phyloP scores from a whole-genome alignment of 2,797 vertebrate genomes.

The Rhabdomys pumilio region DNA sequence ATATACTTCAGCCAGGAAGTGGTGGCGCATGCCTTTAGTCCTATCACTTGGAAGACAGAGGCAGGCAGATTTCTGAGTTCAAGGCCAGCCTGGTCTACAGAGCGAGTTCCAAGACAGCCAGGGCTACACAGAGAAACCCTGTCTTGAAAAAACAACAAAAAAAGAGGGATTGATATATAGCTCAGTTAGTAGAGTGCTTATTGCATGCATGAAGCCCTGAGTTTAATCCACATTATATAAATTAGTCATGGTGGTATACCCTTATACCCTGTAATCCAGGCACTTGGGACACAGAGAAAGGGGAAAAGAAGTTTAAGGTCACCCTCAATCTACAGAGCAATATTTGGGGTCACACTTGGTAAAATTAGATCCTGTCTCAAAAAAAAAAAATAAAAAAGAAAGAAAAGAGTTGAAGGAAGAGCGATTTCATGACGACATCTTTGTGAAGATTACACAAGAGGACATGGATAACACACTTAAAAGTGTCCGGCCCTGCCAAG shows the following conservation, averaged over 20 bases:
- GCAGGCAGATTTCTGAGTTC: too few relatives aligned
- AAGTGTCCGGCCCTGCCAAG: background rate
- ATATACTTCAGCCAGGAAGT: background rate
- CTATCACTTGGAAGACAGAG: too few relatives aligned
- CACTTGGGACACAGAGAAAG: too few relatives aligned
- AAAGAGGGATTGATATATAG: background rate
- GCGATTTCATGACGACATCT: background rate
- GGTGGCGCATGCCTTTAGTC: too few relatives aligned
- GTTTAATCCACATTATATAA: background rate
- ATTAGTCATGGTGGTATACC: background rate
- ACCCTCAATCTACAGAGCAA: background rate
- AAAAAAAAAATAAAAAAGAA: background rate
- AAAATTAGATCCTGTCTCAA: background rate
- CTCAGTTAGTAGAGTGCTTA: background rate
- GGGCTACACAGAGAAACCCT: too few relatives aligned
- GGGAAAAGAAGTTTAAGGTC: background rate
- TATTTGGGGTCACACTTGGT: background rate
- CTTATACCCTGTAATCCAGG: background rate
- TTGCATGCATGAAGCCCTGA: background rate
- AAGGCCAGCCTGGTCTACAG: too few relatives aligned
- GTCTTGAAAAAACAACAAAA: background rate
- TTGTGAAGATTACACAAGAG: background rate
- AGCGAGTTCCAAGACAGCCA: too few relatives aligned
- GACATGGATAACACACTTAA: background rate
- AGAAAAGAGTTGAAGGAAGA: background rate